Conservation (phyloP, 2,797 vertebrate genomes). For the Lacerta agilis region DNA sequence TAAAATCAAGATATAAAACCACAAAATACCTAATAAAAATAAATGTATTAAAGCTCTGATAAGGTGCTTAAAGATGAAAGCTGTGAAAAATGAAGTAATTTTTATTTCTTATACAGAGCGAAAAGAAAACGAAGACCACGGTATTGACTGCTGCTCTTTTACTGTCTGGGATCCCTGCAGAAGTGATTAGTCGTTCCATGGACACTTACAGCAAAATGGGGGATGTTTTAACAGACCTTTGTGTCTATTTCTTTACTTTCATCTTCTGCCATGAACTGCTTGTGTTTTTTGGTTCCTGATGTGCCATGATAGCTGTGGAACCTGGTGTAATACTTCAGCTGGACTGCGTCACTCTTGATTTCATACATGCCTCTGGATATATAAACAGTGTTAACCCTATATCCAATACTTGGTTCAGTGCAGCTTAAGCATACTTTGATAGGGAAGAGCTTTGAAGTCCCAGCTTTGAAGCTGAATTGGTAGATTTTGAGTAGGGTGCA, state of each 20-base stretch:
- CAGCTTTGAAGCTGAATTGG: constrained; percentile 47
- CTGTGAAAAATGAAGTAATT: neutral
- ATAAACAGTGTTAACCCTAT: constrained; percentile 59
- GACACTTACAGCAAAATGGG: constrained; percentile 98
- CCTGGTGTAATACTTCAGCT: constrained; percentile 34
- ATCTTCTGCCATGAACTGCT: constrained; percentile 91
- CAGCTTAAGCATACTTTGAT: constrained; percentile 26
- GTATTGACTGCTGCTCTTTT: constrained; percentile 92
- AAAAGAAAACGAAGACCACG: constrained; percentile 92
- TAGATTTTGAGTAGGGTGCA: constrained; percentile 38
- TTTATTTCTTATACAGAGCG: constrained; percentile 78
- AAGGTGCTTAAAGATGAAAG: constrained; percentile 4
- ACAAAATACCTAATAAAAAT: neutral
- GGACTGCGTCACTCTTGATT: constrained; percentile 56
- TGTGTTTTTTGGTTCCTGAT: constrained; percentile 82
- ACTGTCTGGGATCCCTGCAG: constrained; percentile 93
- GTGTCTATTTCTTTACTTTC: constrained; percentile 97
- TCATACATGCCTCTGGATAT: constrained; percentile 47
- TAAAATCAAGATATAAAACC: too few relatives aligned
- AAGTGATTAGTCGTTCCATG: constrained; percentile 96
- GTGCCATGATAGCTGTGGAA: constrained; percentile 70
- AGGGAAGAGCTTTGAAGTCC: constrained; percentile 47
- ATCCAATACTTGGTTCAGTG: constrained; percentile 48
- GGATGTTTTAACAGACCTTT: constrained; percentile 96
- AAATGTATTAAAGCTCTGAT: neutral